Evolutionary conservation across 2,797 vertebrate species (phyloP).

Genomic region (Oceanodroma leucorhoa): DNA sequence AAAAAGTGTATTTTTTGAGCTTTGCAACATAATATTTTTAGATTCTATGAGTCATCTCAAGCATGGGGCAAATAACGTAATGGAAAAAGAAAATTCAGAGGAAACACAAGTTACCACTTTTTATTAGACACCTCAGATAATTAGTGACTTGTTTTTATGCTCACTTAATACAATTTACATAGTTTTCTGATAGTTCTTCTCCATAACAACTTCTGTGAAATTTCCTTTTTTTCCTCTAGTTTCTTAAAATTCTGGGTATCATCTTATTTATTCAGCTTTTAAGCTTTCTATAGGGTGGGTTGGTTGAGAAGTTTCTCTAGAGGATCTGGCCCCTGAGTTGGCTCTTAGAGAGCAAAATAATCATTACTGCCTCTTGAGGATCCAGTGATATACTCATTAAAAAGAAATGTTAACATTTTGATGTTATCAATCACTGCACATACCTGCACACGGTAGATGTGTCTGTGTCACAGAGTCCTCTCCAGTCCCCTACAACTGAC

Average conservation of each 20-base stretch:
- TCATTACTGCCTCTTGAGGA: not conserved
- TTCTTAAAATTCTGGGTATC: not conserved
- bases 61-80: not conserved
- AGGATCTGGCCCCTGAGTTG: not conserved
- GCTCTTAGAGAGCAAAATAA: not conserved
- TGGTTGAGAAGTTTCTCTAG: not conserved
- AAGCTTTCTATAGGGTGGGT: not conserved
- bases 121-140: not conserved
- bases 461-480: not conserved
- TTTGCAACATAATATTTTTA: not conserved
- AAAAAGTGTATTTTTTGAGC: not conserved
- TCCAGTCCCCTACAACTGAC: not conserved
- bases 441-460: not conserved
- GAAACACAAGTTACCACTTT: not conserved
- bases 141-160: not conserved
- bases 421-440: not conserved
- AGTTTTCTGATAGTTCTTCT: not conserved
- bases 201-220: not conserved
- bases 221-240: fast-evolving
- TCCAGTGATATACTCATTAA: not conserved
- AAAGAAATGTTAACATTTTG: not conserved
- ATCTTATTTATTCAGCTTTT: not conserved
- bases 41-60: not conserved
- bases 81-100: not conserved
- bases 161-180: not conserved